phyloP scores from a whole-genome alignment of 2,888 invertebrate genomes.

The Syrista parreyssii region DNA sequence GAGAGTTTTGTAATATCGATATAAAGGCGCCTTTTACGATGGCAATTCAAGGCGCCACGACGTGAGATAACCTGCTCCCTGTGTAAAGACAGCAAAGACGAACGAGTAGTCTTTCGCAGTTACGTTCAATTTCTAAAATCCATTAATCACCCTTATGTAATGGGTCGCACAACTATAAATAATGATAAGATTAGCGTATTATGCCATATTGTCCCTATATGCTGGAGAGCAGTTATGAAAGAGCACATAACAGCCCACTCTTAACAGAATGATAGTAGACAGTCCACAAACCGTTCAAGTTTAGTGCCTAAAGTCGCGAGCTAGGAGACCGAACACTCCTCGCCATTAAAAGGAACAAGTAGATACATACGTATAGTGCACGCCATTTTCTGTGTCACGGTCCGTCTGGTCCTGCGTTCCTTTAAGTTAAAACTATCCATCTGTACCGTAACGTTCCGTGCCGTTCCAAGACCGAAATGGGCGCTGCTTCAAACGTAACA shows the following conservation, averaged over 20 bases:
- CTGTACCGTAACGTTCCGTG: conserved; percentile 9
- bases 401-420: neutral
- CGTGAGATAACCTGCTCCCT: neutral
- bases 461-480: conserved; percentile 37
- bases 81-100: neutral
- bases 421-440: neutral
- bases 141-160: conserved; percentile 1
- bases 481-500: conserved; percentile 64
- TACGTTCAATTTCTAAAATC: conserved; percentile 1
- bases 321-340: neutral
- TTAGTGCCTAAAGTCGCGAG: neutral
- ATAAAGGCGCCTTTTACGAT: neutral
- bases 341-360: neutral
- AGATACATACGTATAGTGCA: neutral
- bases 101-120: neutral
- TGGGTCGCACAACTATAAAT: conserved; percentile 4
- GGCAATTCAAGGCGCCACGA: neutral
- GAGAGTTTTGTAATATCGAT: neutral
- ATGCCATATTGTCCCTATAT: conserved; percentile 9
- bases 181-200: conserved; percentile 32
- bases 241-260: neutral
- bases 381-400: neutral
- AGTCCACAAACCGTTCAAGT: conserved; percentile 14
- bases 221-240: neutral
- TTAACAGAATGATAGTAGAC: conserved; percentile 14